Base-by-base conservation (phyloP, 2,888 invertebrate genomes). In the Zaprionus bogoriensis region DNA sequence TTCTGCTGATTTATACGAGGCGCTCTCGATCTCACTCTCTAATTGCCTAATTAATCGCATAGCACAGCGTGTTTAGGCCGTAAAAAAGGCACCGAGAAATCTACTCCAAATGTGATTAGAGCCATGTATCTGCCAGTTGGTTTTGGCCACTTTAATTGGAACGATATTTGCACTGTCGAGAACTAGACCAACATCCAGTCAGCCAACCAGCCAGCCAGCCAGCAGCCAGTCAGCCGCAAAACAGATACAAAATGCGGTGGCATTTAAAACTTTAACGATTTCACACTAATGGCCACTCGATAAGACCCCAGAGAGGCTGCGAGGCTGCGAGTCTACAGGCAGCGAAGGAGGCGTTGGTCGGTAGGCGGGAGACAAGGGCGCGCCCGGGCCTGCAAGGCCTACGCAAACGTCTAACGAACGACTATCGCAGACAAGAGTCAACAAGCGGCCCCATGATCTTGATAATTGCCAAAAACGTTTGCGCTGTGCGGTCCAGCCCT, bases 191-290 rank as follows among this genome's bases (percentile, higher is more conserved):
- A 50, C 65, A n/a, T n/a, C n/a, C n/a, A n/a, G n/a, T n/a, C n/a
- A n/a, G n/a, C n/a, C n/a, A n/a, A n/a, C n/a, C n/a, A 50, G 54
- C 19, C 41, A 57, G 20, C 27, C 12, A 30, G 50, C 19, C 42
- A 45, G 46, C 30, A 42, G 47, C 36, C 58, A 44, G 19, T n/a
- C 17, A 52, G 22, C n/a, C 42, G 32, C 61, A 58, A 58, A 50
- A 32, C 50, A 57, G 63, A 71, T 63, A 57, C 58, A 59, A 71
- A 78, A 82, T 79, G 87, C 79, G 83, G 75, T 83, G 84, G 87
- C 80, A 80, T 86, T 80, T 86, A 76, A 83, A 74, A 70, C 70
- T 64, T 83, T 83, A 86, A 80, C 80, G 84, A 80, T 80, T 79
- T 77, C 87, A 63, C 80, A 86, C 84, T 80, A 80, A 86, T 86